Percentiles rank a stretch among this genome's conserved stretches.
Evolutionary conservation across 1,140 invertebrate genomes (phyloP).

Genomic region (Drosophila trapezifrons): DNA sequence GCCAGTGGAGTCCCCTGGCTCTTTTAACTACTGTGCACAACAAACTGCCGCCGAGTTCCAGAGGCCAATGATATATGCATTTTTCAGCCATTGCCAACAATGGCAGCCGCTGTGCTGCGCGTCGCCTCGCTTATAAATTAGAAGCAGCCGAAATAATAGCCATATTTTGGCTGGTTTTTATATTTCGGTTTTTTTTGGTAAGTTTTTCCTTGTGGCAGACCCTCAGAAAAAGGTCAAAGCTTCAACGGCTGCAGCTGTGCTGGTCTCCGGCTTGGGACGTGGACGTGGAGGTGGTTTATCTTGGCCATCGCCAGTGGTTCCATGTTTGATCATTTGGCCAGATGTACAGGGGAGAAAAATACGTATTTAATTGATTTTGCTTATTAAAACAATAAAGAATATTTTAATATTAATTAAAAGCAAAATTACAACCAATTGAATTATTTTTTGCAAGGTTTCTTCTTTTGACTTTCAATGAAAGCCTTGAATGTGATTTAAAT

Average conservation of each 20-base stretch:
- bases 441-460: neutral
- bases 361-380: neutral
- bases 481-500: too few relatives aligned
- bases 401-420: neutral
- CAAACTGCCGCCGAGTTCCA: constrained; percentile 76
- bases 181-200: constrained; percentile 15
- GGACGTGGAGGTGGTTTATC: constrained; percentile 61
- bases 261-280: constrained; percentile 8
- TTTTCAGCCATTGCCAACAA: constrained; percentile 57
- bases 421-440: neutral
- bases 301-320: constrained; percentile 55
- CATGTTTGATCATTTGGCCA: constrained; percentile 54
- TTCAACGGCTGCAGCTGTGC: constrained; percentile 70
- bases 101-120: constrained; percentile 53
- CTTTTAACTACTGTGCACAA: constrained; percentile 71
- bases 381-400: neutral
- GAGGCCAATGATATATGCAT: constrained; percentile 81
- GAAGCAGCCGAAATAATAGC: constrained; percentile 80
- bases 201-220: constrained; percentile 54
- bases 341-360: constrained; percentile 11
- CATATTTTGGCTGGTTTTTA: constrained; percentile 60
- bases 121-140: constrained; percentile 75
- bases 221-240: constrained; percentile 80
- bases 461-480: neutral
- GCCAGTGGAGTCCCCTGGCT: constrained; percentile 36